These are phyloP conservation scores for Bombus pyrosoma DNA, from an alignment of 1,140 invertebrate species.

Conservation along the genomic window DNA sequence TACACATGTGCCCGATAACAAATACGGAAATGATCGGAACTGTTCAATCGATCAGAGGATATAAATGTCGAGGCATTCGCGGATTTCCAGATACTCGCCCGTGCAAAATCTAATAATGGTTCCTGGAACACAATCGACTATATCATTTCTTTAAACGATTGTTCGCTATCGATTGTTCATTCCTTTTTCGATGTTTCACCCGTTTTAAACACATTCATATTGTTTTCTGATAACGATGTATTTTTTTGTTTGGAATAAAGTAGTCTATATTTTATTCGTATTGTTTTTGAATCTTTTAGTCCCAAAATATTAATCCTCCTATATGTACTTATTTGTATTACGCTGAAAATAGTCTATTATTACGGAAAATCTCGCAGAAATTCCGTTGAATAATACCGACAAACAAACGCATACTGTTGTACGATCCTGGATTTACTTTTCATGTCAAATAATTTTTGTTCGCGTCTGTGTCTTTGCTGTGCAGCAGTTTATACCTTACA, in stretches of 20 bases:
- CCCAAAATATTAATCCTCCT: not conserved
- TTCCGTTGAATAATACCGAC: not conserved
- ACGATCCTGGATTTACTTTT: not conserved
- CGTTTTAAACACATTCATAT: too few species aligned
- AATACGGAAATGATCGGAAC: constrained; percentile 28
- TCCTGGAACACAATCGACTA: not conserved
- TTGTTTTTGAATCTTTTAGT: not conserved
- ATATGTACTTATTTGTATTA: not conserved
- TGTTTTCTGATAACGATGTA: too few species aligned
- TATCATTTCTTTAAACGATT: not conserved
- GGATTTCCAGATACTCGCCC: not conserved
- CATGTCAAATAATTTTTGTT: not conserved
- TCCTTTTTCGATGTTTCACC: not conserved
- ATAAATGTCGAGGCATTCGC: constrained; percentile 11
- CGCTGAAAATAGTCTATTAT: not conserved
- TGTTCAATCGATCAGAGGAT: constrained; percentile 27
- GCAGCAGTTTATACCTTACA: not conserved
- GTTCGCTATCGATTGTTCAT: not conserved
- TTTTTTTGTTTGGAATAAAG: not conserved
- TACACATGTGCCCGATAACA: not conserved
- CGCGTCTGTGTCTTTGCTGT: not conserved
- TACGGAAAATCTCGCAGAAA: not conserved
- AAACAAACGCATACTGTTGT: not conserved
- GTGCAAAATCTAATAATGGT: not conserved
- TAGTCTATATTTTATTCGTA: not conserved